Base-by-base conservation (phyloP, 1,140 invertebrate genomes). In the Maniola jurtina region DNA sequence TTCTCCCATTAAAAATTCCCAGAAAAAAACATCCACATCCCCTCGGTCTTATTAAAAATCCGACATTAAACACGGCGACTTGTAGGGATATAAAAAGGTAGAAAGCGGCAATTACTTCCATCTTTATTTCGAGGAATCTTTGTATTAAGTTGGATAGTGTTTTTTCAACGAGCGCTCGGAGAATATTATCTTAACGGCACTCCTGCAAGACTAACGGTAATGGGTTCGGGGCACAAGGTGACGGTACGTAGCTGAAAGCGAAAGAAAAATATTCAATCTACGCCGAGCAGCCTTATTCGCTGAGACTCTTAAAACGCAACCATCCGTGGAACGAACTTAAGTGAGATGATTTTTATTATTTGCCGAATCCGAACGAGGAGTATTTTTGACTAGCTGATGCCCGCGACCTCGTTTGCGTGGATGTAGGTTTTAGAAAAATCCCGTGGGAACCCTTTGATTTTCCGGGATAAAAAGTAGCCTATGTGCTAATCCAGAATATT, bases 111-210 rank as follows among this genome's bases (percentile, higher is more conserved):
- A 60, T 64, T 68, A 68, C 60, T 59, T 57, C 61, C 36, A 38
- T 36, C 35, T 68, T 68, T 64, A 68, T 68, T 68, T 63, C 33
- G 47, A 13, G 61, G 60, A 68, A 68, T 63, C 61, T 60, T 68
- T 63, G 56, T 68, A 60, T 63, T 60, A 60, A 52, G 36, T 60
- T 52, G 56, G 38, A 68, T 64, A 68, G 61, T 64, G 66, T 68
- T 64, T 68, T 63, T 64, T 54, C 66, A 64, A 47, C 36, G 55
- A 59, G 52, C 33, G 52, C 52, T 55, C 52, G 25, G 52, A 55
- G 52, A 34, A 55, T 55, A 45, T 45, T 45, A 45, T 45, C 42
- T 45, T 45, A 45, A 45, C 42, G 42, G 42, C 42, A n/a, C 60
- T 48, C 45, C 40, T 40, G 50, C 34, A 62, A 68, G 60, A 62